A percentile compares a stretch with the other conserved stretches of the same genome.
phyloP scores from a whole-genome alignment of 2,888 invertebrate genomes.

The Tetranychus piercei region DNA sequence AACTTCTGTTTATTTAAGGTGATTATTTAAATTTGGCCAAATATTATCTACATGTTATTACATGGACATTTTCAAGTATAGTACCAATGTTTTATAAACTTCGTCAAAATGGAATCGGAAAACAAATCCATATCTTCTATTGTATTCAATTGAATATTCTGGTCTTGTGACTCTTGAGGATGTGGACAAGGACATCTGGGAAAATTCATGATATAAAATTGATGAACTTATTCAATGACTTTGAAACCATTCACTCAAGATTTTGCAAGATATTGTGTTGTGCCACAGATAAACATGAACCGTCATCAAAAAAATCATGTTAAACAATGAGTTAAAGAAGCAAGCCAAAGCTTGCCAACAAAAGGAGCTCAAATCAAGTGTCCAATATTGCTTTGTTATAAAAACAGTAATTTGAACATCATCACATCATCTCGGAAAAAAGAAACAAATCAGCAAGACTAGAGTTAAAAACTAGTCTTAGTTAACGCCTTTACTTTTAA shows the following conservation, averaged over 20 bases:
- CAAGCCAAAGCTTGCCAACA: not conserved
- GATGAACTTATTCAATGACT: not conserved
- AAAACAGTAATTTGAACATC: not conserved
- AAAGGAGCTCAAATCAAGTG: not conserved
- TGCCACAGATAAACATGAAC: not conserved
- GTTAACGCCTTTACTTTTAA: not conserved
- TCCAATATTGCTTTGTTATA: not conserved
- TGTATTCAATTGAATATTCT: not conserved
- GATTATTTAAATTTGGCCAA: not conserved
- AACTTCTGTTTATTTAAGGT: not conserved
- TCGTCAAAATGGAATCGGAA: not conserved
- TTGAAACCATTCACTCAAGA: not conserved
- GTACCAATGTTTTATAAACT: not conserved
- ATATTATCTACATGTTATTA: not conserved
- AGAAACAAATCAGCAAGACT: not conserved
- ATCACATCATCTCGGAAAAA: not conserved
- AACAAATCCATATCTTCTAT: not conserved
- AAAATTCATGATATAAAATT: not conserved
- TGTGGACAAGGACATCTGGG: not conserved
- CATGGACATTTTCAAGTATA: not conserved
- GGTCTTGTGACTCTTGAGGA: not conserved
- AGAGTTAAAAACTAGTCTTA: not conserved
- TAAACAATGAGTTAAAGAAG: not conserved
- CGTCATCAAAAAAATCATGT: not conserved
- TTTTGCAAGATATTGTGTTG: not conserved